Evolutionary conservation across 2,113 vertebrate species (phyloP).

Genomic region (Cranoglanis bouderius): DNA sequence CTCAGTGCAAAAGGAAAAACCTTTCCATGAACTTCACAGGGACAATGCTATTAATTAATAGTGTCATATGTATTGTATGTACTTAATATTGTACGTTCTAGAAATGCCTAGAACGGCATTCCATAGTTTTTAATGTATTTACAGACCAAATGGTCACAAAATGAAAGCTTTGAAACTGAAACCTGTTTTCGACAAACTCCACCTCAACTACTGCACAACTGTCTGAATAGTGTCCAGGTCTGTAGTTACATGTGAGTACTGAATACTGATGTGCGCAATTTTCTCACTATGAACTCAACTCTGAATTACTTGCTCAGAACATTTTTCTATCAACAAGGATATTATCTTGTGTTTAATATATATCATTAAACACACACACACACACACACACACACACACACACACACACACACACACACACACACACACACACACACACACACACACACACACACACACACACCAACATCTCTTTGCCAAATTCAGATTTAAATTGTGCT

Average conservation of each 20-base stretch:
- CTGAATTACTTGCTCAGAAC: background rate
- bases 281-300: background rate
- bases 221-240: background rate
- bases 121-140: background rate
- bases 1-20: background rate
- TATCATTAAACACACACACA: slow-evolving; percentile 2
- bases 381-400: background rate
- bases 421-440: background rate
- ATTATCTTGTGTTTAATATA: no score
- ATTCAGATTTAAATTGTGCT: slow-evolving; percentile 7
- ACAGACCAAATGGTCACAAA: background rate
- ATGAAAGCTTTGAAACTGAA: background rate
- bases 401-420: background rate
- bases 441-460: background rate
- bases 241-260: background rate
- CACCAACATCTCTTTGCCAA: background rate
- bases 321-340: background rate
- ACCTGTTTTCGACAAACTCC: background rate
- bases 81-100: background rate
- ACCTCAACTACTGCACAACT: background rate
- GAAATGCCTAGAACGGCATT: background rate
- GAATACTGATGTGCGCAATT: background rate
- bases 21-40: background rate
- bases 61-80: background rate
- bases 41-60: background rate